Evolutionary conservation across 2,797 vertebrate genomes (phyloP), one percentile per base, ranked within the genome.

Genomic region (Neostethus bicornis): DNA sequence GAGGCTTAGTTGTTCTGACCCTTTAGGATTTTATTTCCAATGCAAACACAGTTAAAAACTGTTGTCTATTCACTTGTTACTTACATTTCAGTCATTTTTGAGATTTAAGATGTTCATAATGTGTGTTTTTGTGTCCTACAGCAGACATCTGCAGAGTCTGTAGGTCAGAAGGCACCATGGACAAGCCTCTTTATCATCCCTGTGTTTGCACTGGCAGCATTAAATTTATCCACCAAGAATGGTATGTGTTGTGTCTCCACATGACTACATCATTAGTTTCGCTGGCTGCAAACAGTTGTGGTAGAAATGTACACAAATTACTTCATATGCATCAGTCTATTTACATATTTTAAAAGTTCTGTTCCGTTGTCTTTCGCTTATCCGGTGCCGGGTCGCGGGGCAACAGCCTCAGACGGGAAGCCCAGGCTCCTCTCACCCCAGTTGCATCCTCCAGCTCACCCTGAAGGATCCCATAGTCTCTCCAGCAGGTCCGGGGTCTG

Each of bases 171-270:
- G 96, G 95, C 72, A 96, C 93, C 61, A 93, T 93, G 0, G 96
- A 98, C 82, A 98, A 98, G 67, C 96, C 96, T 0, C 95, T 98
- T 7, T 98, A 94, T 81, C 95, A 98, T 75, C 96, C 96, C 0
- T 98, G 96, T 81, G 96, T 98, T 45, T 98, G 96, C 87, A 98
- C 96, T 45, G 96, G 96, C 92, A 98, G 96, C 92, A 98, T 98
- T 90, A 98, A 98, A 87, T 98, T 98, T 80, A 98, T 98, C 79
- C 96, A 98, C 83, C 96, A 98, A 80, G 96, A 98, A 91, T 98
- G 96, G 96, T 98, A 89, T 69, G 93, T 88, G 1, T 16, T 19
- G 17, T 1, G 34, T 17, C 2, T 21, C 11, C 11, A 37, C 4
- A 29, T 21, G 1, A 5, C 1, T 4, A 16, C 9, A 3, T 2